phyloP scores from a whole-genome alignment of 2,888 invertebrate species.

The Megaustenia siamemsis region DNA sequence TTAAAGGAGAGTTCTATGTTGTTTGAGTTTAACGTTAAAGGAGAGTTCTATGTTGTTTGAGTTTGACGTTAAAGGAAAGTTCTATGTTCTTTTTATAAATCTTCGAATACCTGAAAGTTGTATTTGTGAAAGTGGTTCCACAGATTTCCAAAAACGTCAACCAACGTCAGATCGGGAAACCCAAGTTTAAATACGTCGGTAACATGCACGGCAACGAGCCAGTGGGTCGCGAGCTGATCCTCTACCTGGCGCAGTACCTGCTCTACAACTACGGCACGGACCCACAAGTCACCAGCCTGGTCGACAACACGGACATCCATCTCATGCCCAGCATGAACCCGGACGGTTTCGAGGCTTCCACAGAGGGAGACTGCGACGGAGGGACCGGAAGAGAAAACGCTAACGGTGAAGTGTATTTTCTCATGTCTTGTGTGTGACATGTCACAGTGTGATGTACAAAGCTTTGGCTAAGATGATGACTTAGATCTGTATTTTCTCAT shows the following conservation, averaged over 20 bases:
- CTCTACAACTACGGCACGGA: conserved; percentile 82
- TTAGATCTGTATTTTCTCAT: too few species aligned
- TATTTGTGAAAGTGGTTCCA: background rate
- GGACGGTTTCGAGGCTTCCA: conserved; percentile 75
- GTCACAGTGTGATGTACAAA: too few species aligned
- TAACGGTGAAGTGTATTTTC: conserved; percentile 83
- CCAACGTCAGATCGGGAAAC: conserved; percentile 83
- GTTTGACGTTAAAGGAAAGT: too few species aligned
- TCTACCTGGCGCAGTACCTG: conserved; percentile 89
- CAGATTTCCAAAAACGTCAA: conserved; percentile 40
- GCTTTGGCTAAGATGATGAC: too few species aligned
- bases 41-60: too few species aligned
- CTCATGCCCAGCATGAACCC: conserved; percentile 79
- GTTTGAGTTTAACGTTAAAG: too few species aligned
- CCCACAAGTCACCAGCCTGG: conserved; percentile 65
- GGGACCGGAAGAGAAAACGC: conserved; percentile 84
- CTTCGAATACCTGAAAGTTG: too few species aligned
- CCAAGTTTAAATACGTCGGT: conserved; percentile 98
- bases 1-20: too few species aligned
- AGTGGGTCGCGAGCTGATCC: conserved; percentile 94
- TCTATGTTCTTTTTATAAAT: too few species aligned
- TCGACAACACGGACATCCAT: conserved; percentile 73
- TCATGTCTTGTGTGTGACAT: too few species aligned
- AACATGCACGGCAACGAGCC: conserved; percentile 98
- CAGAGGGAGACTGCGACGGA: conserved; percentile 69